Evolutionary conservation across 2,888 invertebrate species (phyloP).

Genomic region (Sepioteuthis lessoniana): DNA sequence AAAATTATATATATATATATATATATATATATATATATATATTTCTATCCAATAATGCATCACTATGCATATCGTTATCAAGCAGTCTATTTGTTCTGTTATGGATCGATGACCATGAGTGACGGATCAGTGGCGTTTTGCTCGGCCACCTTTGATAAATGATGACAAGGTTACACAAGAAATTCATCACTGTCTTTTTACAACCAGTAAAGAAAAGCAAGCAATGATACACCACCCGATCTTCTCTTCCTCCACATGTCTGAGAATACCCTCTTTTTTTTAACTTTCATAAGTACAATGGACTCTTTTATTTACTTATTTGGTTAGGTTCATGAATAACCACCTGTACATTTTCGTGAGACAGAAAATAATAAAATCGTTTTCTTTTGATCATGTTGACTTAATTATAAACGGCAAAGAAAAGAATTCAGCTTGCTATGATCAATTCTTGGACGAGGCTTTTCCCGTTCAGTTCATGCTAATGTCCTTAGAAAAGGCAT

Average conservation of each 20-base stretch:
- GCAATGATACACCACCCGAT: background rate
- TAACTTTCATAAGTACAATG: no score
- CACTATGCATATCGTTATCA: no score
- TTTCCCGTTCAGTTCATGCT: no score
- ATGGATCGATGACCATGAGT: background rate
- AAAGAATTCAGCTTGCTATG: no score
- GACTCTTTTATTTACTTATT: background rate
- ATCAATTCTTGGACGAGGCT: no score
- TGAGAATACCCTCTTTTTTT: background rate
- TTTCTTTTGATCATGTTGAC: no score
- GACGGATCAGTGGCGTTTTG: background rate
- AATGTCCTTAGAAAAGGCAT: no score
- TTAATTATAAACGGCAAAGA: no score
- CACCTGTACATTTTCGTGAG: background rate
- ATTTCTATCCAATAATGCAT: no score
- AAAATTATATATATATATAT: background rate
- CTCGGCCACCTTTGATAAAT: background rate
- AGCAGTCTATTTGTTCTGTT: background rate
- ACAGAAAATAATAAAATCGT: no score
- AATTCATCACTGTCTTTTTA: slow-evolving; percentile 9
- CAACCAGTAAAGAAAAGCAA: background rate
- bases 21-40: background rate
- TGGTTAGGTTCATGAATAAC: background rate
- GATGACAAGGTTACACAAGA: background rate
- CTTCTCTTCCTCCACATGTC: background rate